phyloP scores from a whole-genome alignment of 2,113 vertebrate species.

The Callipepla californica region DNA sequence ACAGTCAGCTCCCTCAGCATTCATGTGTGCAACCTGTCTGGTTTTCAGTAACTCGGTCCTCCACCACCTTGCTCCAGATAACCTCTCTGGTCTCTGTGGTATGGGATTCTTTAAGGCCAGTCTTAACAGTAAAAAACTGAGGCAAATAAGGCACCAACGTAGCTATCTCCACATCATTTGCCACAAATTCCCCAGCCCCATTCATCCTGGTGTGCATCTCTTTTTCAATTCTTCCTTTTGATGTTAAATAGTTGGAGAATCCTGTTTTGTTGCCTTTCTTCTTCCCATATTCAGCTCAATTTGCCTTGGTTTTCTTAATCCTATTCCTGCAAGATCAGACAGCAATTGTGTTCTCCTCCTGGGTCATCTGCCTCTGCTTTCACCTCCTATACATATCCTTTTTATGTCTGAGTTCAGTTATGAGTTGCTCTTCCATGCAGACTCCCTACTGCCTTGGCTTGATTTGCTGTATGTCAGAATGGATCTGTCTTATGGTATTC shows the following conservation, averaged over 20 bases:
- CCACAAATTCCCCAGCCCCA: not conserved
- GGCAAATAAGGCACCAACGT: not conserved
- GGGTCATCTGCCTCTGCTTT: not conserved
- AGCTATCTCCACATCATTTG: not conserved
- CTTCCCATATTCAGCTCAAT: not conserved
- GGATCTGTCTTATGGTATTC: not conserved
- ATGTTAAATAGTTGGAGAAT: not conserved
- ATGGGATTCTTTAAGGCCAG: not conserved
- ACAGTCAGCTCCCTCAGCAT: not conserved
- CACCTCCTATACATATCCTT: not conserved
- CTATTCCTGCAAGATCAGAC: not conserved
- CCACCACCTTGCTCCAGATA: not conserved
- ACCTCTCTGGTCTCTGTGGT: not conserved
- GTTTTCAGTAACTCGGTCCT: not conserved
- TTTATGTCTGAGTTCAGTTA: not conserved
- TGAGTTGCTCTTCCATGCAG: not conserved
- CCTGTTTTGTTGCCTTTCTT: not conserved
- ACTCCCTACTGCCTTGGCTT: not conserved
- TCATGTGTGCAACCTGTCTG: not conserved
- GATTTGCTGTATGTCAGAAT: not conserved
- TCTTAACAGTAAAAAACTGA: not conserved
- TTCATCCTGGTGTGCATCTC: fast-evolving
- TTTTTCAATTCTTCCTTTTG: not conserved
- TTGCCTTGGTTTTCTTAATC: not conserved
- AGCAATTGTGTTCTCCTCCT: not conserved